phyloP scores from a whole-genome alignment of 1,140 invertebrate genomes.

The Drosophila nigrodunni region DNA sequence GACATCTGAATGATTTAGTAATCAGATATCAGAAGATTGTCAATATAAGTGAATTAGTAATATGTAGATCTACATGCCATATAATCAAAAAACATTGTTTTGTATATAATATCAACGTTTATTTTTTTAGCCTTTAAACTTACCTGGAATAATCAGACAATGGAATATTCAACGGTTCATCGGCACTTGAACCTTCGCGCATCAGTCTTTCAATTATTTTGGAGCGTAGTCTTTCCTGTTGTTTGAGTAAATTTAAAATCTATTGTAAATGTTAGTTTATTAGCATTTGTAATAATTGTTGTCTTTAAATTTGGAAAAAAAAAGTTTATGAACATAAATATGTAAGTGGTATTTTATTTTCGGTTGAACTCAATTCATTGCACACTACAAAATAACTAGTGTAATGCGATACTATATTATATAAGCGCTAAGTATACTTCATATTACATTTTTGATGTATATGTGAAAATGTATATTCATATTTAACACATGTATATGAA shows the following conservation, averaged over 20 bases:
- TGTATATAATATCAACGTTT: not conserved
- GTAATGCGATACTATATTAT: not conserved
- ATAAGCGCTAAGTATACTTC: no score
- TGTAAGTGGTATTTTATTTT: slow-evolving; percentile 30
- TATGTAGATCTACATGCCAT: no score
- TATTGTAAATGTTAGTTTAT: slow-evolving; percentile 81
- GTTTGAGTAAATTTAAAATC: slow-evolving; percentile 83
- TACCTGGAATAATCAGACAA: slow-evolving; percentile 94
- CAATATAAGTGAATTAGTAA: no score
- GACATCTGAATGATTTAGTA: no score
- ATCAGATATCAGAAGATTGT: no score
- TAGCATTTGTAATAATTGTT: slow-evolving; percentile 76
- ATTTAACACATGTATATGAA: not conserved
- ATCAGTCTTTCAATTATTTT: slow-evolving; percentile 92
- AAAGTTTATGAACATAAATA: not conserved
- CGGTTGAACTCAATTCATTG: slow-evolving; percentile 19
- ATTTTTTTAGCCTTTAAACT: not conserved
- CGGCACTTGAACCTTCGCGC: slow-evolving; percentile 93
- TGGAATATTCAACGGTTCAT: slow-evolving; percentile 93
- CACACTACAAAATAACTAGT: slow-evolving; percentile 1
- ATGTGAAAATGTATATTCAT: not conserved
- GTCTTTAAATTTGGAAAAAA: slow-evolving; percentile 33
- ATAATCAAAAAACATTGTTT: no score
- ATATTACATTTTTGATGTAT: not conserved
- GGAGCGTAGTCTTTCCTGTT: slow-evolving; percentile 89